A percentile compares a stretch with the other conserved stretches of the same genome.
Conservation (phyloP, 2,888 invertebrate genomes). For the Lycocerus yunnanus region DNA sequence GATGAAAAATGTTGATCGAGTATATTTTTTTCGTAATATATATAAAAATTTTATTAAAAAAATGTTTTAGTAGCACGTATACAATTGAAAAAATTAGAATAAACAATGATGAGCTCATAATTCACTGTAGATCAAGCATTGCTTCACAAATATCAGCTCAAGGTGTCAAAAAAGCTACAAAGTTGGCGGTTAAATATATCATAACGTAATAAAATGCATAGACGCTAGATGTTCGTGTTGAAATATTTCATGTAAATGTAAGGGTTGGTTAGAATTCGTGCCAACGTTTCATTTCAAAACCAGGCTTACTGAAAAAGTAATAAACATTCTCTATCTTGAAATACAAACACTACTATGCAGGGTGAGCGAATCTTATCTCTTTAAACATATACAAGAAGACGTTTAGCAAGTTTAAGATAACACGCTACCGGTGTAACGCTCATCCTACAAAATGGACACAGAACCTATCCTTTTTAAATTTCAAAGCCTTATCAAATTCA, state of each 20-base stretch:
- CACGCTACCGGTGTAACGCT: conserved; percentile 20
- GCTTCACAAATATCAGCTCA: conserved; percentile 18
- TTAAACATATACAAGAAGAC: conserved; percentile 39
- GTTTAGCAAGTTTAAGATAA: conserved; percentile 34
- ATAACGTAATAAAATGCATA: conserved; percentile 23
- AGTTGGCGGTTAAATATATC: conserved; percentile 26
- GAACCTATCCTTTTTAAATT: conserved; percentile 1
- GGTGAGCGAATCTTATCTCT: conserved; percentile 38
- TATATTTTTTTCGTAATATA: not conserved
- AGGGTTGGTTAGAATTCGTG: conserved; percentile 15
- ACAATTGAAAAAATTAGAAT: not conserved
- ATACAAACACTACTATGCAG: conserved; percentile 30
- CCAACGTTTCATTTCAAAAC: conserved; percentile 27
- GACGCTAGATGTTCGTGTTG: conserved; percentile 20
- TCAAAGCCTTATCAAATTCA: not conserved
- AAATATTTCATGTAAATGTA: conserved; percentile 17
- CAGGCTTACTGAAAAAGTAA: conserved; percentile 30
- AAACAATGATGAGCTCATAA: conserved; percentile 26
- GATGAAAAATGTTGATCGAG: not conserved
- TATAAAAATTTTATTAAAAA: not conserved
- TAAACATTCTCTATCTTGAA: conserved; percentile 31
- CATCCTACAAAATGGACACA: conserved; percentile 34
- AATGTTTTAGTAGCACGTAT: not conserved
- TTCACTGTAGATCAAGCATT: conserved; percentile 22
- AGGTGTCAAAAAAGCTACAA: conserved; percentile 18